Evolutionary conservation across 1,140 invertebrate species (phyloP).

Genomic region (Pachypsylla venusta): DNA sequence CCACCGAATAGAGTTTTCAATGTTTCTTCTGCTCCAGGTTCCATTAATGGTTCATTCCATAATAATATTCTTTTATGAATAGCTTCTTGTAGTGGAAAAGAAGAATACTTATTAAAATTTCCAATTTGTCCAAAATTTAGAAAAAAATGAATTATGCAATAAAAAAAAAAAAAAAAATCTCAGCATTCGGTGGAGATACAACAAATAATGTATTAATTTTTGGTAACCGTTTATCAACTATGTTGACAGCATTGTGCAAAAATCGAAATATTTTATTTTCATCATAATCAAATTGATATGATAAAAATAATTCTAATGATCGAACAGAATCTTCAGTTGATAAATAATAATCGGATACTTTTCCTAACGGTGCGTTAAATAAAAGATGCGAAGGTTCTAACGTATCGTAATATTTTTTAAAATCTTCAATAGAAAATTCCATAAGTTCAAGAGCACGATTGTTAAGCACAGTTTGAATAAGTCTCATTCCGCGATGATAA

Average conservation of each 20-base stretch:
- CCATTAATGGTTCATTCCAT: constrained; percentile 26
- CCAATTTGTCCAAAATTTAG: constrained; percentile 28
- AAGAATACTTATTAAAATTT: constrained; percentile 27
- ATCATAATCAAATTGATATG: constrained; percentile 10
- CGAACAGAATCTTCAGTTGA: neutral
- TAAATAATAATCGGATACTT: constrained; percentile 10
- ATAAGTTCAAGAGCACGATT: neutral
- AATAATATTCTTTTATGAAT: constrained; percentile 24
- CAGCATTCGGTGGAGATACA: constrained; percentile 17
- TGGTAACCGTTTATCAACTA: constrained; percentile 16
- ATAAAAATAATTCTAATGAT: constrained; percentile 14
- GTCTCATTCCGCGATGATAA: neutral
- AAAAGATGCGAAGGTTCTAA: neutral
- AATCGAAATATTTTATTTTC: constrained; percentile 2
- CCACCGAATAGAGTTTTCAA: constrained; percentile 22
- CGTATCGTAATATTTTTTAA: neutral
- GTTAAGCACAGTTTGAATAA: neutral
- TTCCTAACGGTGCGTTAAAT: neutral
- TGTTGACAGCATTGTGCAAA: neutral
- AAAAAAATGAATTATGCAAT: constrained; percentile 18
- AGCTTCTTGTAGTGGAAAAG: constrained; percentile 27
- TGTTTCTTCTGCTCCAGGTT: constrained; percentile 21
- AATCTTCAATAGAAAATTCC: neutral
- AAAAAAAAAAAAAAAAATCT: constrained; percentile 23
- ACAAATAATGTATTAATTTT: constrained; percentile 23